A percentile compares a stretch with the other conserved stretches of the same genome.
phyloP scores from a whole-genome alignment of 2,797 vertebrate species.

The Columba guinea region DNA sequence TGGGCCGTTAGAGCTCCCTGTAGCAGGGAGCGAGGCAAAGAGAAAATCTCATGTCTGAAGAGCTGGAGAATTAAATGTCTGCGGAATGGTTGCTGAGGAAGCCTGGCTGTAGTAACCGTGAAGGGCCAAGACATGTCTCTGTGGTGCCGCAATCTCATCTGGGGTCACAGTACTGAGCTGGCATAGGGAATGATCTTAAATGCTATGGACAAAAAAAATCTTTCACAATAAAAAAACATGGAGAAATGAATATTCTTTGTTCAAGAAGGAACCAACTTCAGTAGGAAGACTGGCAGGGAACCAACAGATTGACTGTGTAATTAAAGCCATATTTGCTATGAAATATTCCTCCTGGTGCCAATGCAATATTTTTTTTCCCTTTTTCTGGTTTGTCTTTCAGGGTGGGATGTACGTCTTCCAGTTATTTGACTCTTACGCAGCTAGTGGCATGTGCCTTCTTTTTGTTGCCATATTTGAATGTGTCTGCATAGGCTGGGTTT shows the following conservation, averaged over 20 bases:
- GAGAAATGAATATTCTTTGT: background rate
- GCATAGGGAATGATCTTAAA: background rate
- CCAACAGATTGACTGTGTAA: background rate
- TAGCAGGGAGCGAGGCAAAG: background rate
- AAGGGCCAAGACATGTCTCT: background rate
- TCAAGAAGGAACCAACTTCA: background rate
- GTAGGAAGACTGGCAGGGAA: background rate
- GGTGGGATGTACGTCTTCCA: slow-evolving; percentile 99
- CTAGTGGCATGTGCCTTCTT: slow-evolving; percentile 98
- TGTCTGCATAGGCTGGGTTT: slow-evolving; percentile 97
- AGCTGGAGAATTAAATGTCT: background rate
- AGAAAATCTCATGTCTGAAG: background rate
- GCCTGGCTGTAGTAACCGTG: background rate
- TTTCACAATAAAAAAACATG: background rate
- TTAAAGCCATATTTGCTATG: background rate
- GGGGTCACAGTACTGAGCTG: background rate
- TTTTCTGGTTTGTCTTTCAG: slow-evolving; percentile 73
- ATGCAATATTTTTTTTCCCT: background rate
- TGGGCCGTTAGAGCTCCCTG: background rate
- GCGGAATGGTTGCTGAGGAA: background rate
- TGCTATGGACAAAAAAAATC: background rate
- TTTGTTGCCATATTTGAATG: slow-evolving; percentile 99
- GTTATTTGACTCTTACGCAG: slow-evolving; percentile 95
- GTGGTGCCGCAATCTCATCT: background rate
- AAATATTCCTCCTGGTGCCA: background rate